phyloP scores from a whole-genome alignment of 2,888 invertebrate species.

The Melanchra persicariae region DNA sequence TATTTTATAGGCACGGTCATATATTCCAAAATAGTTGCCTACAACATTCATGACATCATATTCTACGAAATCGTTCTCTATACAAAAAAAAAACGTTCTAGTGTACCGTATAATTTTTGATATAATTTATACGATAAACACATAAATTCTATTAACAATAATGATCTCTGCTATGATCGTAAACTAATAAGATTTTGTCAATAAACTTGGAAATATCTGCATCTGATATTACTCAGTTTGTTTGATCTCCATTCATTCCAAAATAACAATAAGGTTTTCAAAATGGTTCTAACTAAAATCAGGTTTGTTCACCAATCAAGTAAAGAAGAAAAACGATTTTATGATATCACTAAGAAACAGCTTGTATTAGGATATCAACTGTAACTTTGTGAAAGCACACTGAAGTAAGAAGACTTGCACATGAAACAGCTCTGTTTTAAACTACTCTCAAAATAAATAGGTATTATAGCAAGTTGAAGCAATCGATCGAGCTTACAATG shows the following conservation, averaged over 20 bases:
- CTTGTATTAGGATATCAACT: not conserved
- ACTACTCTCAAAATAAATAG: too few species aligned
- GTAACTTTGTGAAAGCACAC: too few species aligned
- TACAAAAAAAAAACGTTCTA: not conserved
- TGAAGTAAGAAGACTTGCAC: too few species aligned
- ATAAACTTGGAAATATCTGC: constrained; percentile 5
- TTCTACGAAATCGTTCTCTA: constrained; percentile 6
- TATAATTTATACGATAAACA: constrained; percentile 17
- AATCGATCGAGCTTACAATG: constrained; percentile 14
- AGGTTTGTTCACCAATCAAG: too few species aligned
- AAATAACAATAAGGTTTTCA: too few species aligned
- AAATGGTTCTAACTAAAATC: too few species aligned
- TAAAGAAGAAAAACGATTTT: too few species aligned
- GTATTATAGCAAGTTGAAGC: not conserved
- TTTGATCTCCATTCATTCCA: constrained; percentile 14
- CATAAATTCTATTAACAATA: constrained; percentile 20
- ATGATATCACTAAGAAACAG: too few species aligned
- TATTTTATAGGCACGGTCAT: constrained; percentile 19
- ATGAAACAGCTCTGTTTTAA: too few species aligned
- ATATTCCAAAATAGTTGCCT: constrained; percentile 43
- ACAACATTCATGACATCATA: constrained; percentile 57
- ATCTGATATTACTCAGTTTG: not conserved
- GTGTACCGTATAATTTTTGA: not conserved
- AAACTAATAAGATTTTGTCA: constrained; percentile 23
- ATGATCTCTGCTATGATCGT: constrained; percentile 11